phyloP scores from a whole-genome alignment of 2,797 vertebrate genomes.

The Craterocephalus amniculus region DNA sequence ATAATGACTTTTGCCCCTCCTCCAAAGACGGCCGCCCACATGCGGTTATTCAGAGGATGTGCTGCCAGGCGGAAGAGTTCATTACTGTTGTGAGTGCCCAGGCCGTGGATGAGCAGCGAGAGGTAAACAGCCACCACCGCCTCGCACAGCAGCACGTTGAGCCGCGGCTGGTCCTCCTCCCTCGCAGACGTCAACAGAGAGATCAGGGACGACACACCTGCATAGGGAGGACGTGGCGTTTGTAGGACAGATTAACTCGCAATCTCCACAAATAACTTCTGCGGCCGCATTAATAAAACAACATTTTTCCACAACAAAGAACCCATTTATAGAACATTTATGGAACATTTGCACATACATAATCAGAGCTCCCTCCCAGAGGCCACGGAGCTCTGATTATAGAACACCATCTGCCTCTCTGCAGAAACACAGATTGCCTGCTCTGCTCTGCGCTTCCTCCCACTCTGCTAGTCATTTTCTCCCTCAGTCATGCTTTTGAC shows the following conservation, averaged over 20 bases:
- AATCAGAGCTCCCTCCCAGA: slow-evolving; percentile 74
- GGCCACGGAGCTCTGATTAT: slow-evolving; percentile 72
- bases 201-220: slow-evolving; percentile 96
- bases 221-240: slow-evolving; percentile 22
- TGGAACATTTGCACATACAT: slow-evolving; percentile 49
- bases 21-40: slow-evolving; percentile 98
- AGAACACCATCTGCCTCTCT: slow-evolving; percentile 79
- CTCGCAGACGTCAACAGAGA: slow-evolving; percentile 91
- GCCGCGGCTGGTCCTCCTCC: slow-evolving; percentile 93
- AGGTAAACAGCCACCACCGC: slow-evolving; percentile 96
- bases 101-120: slow-evolving; percentile 92
- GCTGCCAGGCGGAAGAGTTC: slow-evolving; percentile 96
- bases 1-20: slow-evolving; percentile 94
- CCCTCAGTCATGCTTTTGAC: slow-evolving; percentile 40
- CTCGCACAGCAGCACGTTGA: slow-evolving; percentile 94
- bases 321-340: slow-evolving; percentile 45
- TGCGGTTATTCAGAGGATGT: slow-evolving; percentile 93
- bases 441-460: slow-evolving; percentile 50
- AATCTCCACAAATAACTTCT: slow-evolving; percentile 12
- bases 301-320: slow-evolving; percentile 28
- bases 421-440: slow-evolving; percentile 67
- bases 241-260: not conserved
- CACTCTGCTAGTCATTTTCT: slow-evolving; percentile 38
- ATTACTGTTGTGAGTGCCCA: slow-evolving; percentile 93
- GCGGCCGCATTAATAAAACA: slow-evolving; percentile 19